phyloP scores from a whole-genome alignment of 1,140 invertebrate species.

The Bombus sibiricus region DNA sequence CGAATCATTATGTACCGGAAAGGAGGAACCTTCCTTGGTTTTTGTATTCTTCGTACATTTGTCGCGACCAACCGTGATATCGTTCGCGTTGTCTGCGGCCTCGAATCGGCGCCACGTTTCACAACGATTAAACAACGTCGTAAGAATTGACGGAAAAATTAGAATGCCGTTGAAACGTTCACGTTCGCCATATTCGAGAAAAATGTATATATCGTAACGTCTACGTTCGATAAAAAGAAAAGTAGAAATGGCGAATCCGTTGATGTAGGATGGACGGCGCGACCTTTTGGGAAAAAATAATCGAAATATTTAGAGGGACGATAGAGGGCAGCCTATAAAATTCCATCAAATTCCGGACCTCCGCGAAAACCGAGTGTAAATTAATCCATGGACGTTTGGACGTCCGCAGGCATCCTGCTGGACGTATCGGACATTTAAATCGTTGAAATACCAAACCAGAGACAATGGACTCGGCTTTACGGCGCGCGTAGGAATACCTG shows the following conservation, averaged over 20 bases:
- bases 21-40: background rate
- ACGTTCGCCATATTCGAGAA: background rate
- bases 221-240: background rate
- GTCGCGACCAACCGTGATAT: background rate
- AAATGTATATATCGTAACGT: background rate
- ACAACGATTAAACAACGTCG: too few relatives aligned
- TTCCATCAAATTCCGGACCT: constrained; percentile 66
- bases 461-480: constrained; percentile 54
- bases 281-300: constrained; percentile 43
- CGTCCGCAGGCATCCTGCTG: constrained; percentile 13
- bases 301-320: constrained; percentile 41
- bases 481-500: constrained; percentile 23
- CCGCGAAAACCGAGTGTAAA: constrained; percentile 59
- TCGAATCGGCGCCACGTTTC: too few relatives aligned
- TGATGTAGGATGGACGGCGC: background rate
- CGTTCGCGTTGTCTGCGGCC: too few relatives aligned
- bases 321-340: constrained; percentile 56
- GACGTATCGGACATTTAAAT: constrained; percentile 36
- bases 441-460: constrained; percentile 59
- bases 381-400: constrained; percentile 63
- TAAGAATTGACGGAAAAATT: too few relatives aligned
- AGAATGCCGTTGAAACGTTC: background rate
- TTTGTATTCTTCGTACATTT: background rate
- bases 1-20: constrained; percentile 27
- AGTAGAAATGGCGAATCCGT: background rate